Conservation (phyloP, 2,797 vertebrate species). For the Oreochromis grahami region DNA sequence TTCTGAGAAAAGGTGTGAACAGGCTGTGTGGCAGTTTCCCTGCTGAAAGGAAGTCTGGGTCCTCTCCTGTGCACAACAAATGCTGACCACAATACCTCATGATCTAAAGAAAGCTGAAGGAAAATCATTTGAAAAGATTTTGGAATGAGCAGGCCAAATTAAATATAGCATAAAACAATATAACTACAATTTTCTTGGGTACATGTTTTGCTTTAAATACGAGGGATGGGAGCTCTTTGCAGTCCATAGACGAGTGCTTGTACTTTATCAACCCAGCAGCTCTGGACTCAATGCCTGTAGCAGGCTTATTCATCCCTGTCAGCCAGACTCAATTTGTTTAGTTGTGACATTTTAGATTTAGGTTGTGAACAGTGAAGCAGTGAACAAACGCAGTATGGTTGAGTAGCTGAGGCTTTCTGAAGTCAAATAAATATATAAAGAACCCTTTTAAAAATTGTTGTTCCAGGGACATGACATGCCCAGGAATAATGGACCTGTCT, state of each 20-base stretch:
- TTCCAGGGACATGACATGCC: constrained; percentile 2
- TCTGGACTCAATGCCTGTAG: constrained; percentile 18
- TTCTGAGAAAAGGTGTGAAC: constrained; percentile 43
- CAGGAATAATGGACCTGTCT: constrained; percentile 42
- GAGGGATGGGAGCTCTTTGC: neutral
- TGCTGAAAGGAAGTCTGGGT: neutral
- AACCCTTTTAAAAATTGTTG: constrained; percentile 23
- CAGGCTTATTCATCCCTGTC: constrained; percentile 48
- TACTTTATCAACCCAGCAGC: constrained; percentile 54
- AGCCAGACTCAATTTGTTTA: constrained; percentile 44
- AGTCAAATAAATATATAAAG: constrained; percentile 37
- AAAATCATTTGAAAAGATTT: neutral
- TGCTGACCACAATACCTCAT: neutral
- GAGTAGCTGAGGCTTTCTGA: constrained; percentile 57
- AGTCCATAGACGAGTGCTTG: neutral
- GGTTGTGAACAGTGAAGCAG: constrained; percentile 12
- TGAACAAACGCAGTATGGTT: constrained; percentile 39
- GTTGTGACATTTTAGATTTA: constrained; percentile 53
- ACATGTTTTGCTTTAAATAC: constrained; percentile 9
- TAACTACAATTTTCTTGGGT: neutral
- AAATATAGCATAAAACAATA: neutral
- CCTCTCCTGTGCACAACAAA: neutral
- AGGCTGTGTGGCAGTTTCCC: constrained; percentile 8
- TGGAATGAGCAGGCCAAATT: neutral
- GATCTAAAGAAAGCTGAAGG: neutral